Conservation (phyloP, 2,113 vertebrate genomes). For the Nibea albiflora region DNA sequence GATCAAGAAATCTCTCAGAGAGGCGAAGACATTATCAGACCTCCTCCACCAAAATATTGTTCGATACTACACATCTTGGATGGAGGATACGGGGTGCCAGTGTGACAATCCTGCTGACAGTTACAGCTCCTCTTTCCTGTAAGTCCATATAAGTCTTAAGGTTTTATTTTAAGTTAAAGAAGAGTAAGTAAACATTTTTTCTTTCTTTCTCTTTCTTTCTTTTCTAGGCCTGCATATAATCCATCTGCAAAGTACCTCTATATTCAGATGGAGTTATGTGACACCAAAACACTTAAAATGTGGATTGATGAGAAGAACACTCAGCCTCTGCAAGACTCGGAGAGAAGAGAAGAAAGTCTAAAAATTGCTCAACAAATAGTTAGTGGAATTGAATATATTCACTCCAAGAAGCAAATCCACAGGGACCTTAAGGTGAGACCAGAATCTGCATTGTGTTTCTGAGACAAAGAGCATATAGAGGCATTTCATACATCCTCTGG, state of each 20-base stretch:
- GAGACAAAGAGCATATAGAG: too few relatives aligned
- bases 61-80: conserved; percentile 74
- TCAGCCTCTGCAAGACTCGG: background rate
- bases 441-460: background rate
- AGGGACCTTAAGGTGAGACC: conserved; percentile 37
- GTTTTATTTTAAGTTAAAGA: background rate
- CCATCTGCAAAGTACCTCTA: conserved; percentile 62
- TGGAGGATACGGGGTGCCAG: conserved; percentile 53
- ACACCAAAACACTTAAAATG: conserved; percentile 48
- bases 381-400: conserved; percentile 63
- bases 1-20: conserved; percentile 74
- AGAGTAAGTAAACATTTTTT: background rate
- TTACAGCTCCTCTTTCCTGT: conserved; percentile 40
- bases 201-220: background rate
- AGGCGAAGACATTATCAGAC: conserved; percentile 55
- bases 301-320: conserved; percentile 72
- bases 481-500: background rate
- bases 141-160: conserved; percentile 19
- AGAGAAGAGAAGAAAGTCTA: conserved; percentile 56
- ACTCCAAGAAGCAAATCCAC: conserved; percentile 22
- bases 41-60: conserved; percentile 78
- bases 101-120: background rate
- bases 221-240: background rate
- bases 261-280: conserved; percentile 82
- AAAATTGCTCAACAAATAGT: conserved; percentile 66